These are phyloP conservation scores for Dendrolimus houi DNA, from an alignment of 2,888 invertebrate species.

Conservation along the genomic window DNA sequence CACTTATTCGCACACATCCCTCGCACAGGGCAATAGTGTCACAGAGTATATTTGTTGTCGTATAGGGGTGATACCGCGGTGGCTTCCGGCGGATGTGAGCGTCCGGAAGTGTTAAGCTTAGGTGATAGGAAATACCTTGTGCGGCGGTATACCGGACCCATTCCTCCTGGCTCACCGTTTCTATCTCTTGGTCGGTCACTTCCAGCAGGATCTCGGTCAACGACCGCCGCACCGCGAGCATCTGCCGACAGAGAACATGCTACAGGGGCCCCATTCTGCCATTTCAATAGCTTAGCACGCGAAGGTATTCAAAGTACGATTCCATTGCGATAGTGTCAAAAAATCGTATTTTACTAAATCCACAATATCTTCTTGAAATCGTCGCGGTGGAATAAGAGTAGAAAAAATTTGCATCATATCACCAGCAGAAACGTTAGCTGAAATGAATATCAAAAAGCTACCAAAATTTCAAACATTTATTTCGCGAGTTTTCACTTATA, in stretches of 20 bases:
- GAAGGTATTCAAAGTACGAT: not conserved
- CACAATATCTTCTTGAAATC: too few relatives aligned
- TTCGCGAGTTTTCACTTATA: not conserved
- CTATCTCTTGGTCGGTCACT: slow-evolving; percentile 94
- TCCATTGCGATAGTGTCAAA: too few relatives aligned
- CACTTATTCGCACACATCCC: slow-evolving; percentile 15
- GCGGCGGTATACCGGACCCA: slow-evolving; percentile 86
- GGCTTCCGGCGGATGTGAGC: slow-evolving; percentile 7
- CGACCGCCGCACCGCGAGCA: slow-evolving; percentile 90
- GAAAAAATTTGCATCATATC: too few relatives aligned
- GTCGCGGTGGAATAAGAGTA: too few relatives aligned
- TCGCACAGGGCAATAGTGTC: slow-evolving; percentile 43
- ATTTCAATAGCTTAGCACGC: not conserved
- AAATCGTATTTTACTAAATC: too few relatives aligned
- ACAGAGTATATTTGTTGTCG: slow-evolving; percentile 12
- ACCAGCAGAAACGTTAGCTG: too few relatives aligned
- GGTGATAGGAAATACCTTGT: slow-evolving; percentile 85
- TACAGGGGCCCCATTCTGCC: too few relatives aligned
- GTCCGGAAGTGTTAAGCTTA: slow-evolving; percentile 46
- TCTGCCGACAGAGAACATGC: slow-evolving; percentile 64
- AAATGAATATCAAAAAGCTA: too few relatives aligned
- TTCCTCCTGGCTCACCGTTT: slow-evolving; percentile 89
- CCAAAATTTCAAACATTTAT: too few relatives aligned
- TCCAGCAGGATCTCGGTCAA: slow-evolving; percentile 96
- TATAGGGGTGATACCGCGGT: slow-evolving; percentile 2